Evolutionary conservation across 1,140 invertebrate species (phyloP), one percentile per base, ranked within the genome.

Genomic region (Drosophila burlai): DNA sequence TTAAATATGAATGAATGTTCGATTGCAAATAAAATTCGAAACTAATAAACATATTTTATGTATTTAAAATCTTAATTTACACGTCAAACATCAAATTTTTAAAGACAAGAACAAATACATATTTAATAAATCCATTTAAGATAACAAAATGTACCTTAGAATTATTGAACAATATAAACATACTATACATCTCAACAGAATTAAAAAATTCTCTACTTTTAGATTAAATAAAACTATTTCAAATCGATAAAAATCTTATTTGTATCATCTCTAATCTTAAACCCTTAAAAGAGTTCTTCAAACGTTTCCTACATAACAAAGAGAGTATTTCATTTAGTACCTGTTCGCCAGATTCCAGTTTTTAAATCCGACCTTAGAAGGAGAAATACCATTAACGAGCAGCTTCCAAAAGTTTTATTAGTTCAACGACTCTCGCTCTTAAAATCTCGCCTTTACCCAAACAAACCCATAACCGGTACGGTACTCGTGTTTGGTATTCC

Each of bases 371-470:
- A 68, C 67, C 63, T 55, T 67, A 71, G 24, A 34, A 38, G 24
- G 47, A 46, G 40, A 71, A 40, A 29, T 36, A 21, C 52, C 45
- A 46, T 68, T 40, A 46, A 68, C 24, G 26, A 40, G 15, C 49
- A 11, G n/a, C 7, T 46, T 18, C 29, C 10, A 54, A 65, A 55
- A 46, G 63, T 68, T 71, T 71, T 71, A 71, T 71, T 71, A 71
- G 67, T 71, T 71, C 64, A 68, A 38, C 40, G 63, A 68, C 67
- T 55, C 38, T 55, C n/a, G 24, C 13, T 67, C 31, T 29, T 21
- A 29, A 54, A 42, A 13, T 50, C 21, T 36, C 21, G 40, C 11
- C 11, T 26, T 34, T 50, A 10, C 8, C 31, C 13, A n/a, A 40
- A 16, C 21, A 15, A 31, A n/a, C 29, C 38, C 47, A 67, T 66